These are phyloP conservation scores for Athene noctua DNA, from an alignment of 2,113 vertebrate species.

Conservation along the genomic window DNA sequence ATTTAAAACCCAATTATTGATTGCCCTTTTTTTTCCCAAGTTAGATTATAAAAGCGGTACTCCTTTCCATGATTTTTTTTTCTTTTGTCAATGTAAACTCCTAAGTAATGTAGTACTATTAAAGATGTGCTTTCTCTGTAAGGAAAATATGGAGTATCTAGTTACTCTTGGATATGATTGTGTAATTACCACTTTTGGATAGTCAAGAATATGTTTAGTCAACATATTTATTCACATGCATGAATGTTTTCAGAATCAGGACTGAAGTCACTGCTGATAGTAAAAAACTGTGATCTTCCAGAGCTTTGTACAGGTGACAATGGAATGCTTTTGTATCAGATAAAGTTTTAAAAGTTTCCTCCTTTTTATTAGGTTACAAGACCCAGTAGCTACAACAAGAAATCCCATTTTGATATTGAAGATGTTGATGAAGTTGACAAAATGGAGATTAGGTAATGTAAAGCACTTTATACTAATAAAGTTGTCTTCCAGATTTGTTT, in stretches of 20 bases:
- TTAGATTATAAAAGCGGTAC: not conserved
- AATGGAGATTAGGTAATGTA: slow-evolving; percentile 88
- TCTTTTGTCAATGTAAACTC: not conserved
- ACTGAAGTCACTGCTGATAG: not conserved
- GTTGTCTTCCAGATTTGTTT: not conserved
- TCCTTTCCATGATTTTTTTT: not conserved
- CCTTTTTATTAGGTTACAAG: slow-evolving; percentile 83
- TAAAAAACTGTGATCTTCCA: not conserved
- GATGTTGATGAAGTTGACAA: slow-evolving; percentile 95
- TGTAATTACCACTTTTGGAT: not conserved
- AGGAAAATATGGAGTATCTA: not conserved
- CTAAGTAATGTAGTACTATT: not conserved
- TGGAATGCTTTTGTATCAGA: not conserved
- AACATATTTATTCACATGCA: not conserved
- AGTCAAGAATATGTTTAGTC: not conserved
- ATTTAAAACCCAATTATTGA: not conserved
- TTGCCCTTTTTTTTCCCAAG: not conserved
- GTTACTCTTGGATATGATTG: not conserved
- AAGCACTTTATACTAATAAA: not conserved
- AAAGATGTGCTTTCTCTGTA: not conserved
- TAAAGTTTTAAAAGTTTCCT: not conserved
- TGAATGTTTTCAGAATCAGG: not conserved
- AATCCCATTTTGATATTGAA: slow-evolving; percentile 95
- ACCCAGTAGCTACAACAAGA: slow-evolving; percentile 92
- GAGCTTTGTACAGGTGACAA: not conserved